Evolutionary conservation across 2,797 vertebrate genomes (phyloP), one percentile per base, ranked within the genome.

Genomic region (Ataeniobius toweri): DNA sequence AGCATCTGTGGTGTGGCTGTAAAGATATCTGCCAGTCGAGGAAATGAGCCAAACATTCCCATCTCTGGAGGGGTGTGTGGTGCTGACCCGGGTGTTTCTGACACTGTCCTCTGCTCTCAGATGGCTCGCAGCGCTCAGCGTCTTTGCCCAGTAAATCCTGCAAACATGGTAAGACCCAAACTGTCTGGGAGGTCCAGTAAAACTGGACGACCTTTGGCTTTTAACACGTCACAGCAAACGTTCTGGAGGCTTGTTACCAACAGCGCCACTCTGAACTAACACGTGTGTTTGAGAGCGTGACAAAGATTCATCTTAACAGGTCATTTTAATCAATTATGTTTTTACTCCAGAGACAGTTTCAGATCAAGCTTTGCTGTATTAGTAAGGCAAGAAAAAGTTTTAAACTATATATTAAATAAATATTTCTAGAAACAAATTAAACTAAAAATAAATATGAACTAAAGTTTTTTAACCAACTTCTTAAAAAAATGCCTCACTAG

Each of bases 161-260:
- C 94, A 98, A 96, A 92, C 96, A 96, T 95, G 97, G 97, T 98
- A 98, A 98, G 97, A 97, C 79, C 82, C 80, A 79, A 83, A 85
- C 79, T 20, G 6, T 16, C 81, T 67, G 61, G 73, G 80, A 76
- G 13, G 63, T 26, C 80, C 55, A 48, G 51, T 31, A 36, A 74
- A 80, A 78, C 70, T 68, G 79, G 76, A 55, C 26, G 48, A 81
- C 77, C 82, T 84, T 81, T 79, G 88, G 84, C 87, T 85, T 82
- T 78, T 82, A 89, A 89, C 82, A 63, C 78, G 88, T 88, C 82
- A 65, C 81, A 78, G 82, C 74, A 83, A 73, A 74, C 75, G 3
- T 70, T 39, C 56, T 70, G 73, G 67, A 86, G 77, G 79, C 81
- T 44, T 75, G 71, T 73, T 85, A 79, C 85, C 71, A 55, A 56